Evolutionary conservation across 64 coral and sea anemone species (phyloP).

Genomic region (Catalaphyllia jardinei): DNA sequence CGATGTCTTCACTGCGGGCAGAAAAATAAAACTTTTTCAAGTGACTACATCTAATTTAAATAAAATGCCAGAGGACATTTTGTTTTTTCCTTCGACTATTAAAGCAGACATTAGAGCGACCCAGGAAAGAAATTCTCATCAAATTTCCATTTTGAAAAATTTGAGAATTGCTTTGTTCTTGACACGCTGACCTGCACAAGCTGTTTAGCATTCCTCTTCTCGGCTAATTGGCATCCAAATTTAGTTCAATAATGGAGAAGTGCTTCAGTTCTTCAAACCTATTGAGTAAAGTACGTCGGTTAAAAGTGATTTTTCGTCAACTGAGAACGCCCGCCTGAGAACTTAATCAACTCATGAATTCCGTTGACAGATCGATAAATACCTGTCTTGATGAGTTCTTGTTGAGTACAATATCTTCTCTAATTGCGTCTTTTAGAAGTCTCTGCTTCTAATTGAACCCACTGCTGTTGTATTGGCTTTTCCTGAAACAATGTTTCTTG

Average conservation of each 20-base stretch:
- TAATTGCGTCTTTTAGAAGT: neutral
- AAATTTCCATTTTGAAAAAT: neutral
- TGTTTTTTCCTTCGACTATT: neutral
- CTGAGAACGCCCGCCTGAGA: conserved; percentile 4
- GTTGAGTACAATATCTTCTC: neutral
- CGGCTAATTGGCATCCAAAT: neutral
- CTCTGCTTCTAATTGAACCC: neutral
- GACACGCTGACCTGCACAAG: neutral
- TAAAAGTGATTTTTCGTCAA: neutral
- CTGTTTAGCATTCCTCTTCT: neutral
- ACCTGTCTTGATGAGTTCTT: neutral
- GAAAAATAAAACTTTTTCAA: no score
- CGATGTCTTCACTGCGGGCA: no score
- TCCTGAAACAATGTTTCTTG: neutral
- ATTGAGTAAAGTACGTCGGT: neutral
- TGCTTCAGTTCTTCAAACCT: neutral
- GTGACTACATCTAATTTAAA: no score
- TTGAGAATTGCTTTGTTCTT: neutral
- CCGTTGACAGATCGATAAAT: conserved; percentile 25
- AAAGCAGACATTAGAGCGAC: neutral
- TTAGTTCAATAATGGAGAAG: neutral
- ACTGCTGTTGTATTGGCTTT: neutral
- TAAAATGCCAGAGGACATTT: no score
- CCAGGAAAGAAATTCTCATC: neutral
- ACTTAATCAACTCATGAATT: neutral